Evolutionary conservation across 2,888 invertebrate species (phyloP), one percentile per base, ranked within the genome.

Genomic region (Lampropteryx suffumata): DNA sequence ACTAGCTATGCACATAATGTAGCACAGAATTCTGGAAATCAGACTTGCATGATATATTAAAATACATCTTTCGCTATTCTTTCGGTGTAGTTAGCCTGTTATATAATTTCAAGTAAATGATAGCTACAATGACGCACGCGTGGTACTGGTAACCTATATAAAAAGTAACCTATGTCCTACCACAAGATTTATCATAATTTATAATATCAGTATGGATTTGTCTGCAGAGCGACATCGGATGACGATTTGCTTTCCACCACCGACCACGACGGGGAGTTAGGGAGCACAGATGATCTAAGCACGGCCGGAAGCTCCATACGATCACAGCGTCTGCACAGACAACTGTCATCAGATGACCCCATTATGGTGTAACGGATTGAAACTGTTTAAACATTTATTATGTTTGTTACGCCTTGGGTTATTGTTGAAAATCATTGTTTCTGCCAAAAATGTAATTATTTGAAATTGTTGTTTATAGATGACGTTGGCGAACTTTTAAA

Each of bases 161-260:
- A 17, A 17, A 17, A n/a, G n/a, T n/a, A n/a, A n/a, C n/a, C n/a
- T n/a, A n/a, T n/a, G n/a, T n/a, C n/a, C n/a, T n/a, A n/a, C n/a
- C n/a, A n/a, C n/a, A n/a, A n/a, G n/a, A n/a, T n/a, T n/a, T n/a
- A n/a, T n/a, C n/a, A n/a, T n/a, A n/a, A n/a, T n/a, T n/a, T n/a
- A n/a, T n/a, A n/a, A n/a, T n/a, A n/a, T n/a, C n/a, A n/a, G n/a
- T 21, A 10, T 17, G 34, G n/a, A 10, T 34, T 35, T 21, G 8
- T 24, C 11, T 40, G 10, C 72, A 93, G 96, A 64, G 94, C 96
- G 32, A 95, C 95, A 37, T 96, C 96, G 0, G 97, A 97, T 80
- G 97, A 97, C 79, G 97, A 97, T 82, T 91, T 97, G 75, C 89
- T 97, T 39, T 93, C 91, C 71, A 93, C 78, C 30, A 95, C 95